Evolutionary conservation across 2,888 invertebrate genomes (phyloP).

Genomic region (Amphipoea lucens): DNA sequence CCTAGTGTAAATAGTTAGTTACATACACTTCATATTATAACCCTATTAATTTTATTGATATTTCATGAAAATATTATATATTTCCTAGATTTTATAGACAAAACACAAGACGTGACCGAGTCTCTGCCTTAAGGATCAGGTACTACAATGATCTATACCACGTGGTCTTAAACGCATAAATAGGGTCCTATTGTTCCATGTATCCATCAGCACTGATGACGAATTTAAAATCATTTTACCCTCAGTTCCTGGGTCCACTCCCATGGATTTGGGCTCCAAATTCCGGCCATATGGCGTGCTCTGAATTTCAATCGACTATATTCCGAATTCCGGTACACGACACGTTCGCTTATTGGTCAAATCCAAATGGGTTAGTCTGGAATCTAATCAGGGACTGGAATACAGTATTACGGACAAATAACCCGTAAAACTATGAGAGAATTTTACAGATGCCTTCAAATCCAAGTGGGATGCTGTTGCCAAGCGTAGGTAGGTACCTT

Average conservation of each 20-base stretch:
- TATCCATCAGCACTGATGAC: conserved; percentile 24
- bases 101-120: neutral
- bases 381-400: conserved; percentile 42
- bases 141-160: neutral
- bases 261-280: conserved; percentile 34
- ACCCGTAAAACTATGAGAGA: conserved; percentile 22
- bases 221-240: conserved; percentile 41
- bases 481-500: neutral
- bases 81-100: neutral
- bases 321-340: conserved; percentile 17
- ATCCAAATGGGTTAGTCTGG: conserved; percentile 22
- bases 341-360: conserved; percentile 39
- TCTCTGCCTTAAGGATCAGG: neutral
- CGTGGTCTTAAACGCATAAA: neutral
- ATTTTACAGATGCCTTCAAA: conserved; percentile 2
- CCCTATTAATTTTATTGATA: no score
- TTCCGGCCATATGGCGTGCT: conserved; percentile 22
- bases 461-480: neutral
- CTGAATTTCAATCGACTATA: conserved; percentile 53
- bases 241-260: neutral
- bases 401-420: conserved; percentile 25
- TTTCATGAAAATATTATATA: no score
- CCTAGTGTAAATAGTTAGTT: no score
- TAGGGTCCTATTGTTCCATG: neutral
- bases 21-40: no score